Percentiles rank a stretch among this genome's conserved stretches.
These are phyloP conservation scores for Buteo buteo DNA, from an alignment of 2,113 vertebrate species.

Conservation along the genomic window DNA sequence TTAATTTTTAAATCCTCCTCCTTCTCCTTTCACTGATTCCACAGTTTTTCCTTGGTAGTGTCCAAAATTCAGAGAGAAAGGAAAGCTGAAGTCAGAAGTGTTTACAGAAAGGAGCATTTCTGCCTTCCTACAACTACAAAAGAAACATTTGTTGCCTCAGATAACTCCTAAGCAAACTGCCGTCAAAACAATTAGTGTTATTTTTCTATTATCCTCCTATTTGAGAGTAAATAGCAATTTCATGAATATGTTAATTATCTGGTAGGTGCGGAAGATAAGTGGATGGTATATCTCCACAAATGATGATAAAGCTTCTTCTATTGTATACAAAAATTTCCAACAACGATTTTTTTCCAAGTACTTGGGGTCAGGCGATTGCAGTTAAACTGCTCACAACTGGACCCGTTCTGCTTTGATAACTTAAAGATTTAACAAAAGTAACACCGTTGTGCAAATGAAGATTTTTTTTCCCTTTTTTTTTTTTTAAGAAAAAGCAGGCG, in stretches of 20 bases:
- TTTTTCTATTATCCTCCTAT: slow-evolving; percentile 81
- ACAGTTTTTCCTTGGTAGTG: background rate
- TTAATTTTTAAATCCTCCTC: background rate
- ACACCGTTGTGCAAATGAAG: background rate
- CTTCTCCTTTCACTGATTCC: background rate
- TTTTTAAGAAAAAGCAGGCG: background rate
- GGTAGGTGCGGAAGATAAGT: slow-evolving; percentile 74
- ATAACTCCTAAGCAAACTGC: slow-evolving; percentile 77
- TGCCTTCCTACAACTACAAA: slow-evolving; percentile 68
- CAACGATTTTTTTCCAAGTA: background rate
- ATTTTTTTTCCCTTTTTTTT: background rate
- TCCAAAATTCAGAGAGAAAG: slow-evolving; percentile 21
- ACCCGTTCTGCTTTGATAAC: background rate
- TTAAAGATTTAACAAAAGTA: background rate
- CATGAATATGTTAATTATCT: slow-evolving; percentile 83
- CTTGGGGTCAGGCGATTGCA: background rate
- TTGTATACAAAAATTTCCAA: slow-evolving; percentile 56
- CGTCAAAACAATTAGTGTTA: slow-evolving; percentile 85
- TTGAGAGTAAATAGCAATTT: slow-evolving; percentile 78
- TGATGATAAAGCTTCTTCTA: slow-evolving; percentile 53
- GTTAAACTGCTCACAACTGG: background rate
- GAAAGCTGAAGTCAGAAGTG: slow-evolving; percentile 59
- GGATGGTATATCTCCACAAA: slow-evolving; percentile 27
- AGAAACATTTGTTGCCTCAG: slow-evolving; percentile 76
- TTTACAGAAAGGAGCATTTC: slow-evolving; percentile 15